Base-by-base conservation (phyloP, 1,140 invertebrate genomes). In the Aphelenchoides avenae region DNA sequence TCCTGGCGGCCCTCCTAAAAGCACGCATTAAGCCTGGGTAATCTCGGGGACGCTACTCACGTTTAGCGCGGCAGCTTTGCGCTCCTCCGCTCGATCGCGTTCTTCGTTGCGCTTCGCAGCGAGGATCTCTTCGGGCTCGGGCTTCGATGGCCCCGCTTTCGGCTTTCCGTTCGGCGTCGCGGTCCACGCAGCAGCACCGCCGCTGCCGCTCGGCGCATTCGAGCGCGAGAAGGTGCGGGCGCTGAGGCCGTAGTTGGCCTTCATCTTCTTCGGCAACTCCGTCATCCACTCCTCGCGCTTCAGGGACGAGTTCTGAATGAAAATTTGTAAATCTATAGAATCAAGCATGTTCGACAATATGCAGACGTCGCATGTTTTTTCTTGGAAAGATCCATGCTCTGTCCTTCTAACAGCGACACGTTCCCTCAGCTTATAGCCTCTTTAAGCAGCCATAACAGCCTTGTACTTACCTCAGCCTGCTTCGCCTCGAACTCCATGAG, bases 261-360 rank as follows among this genome's bases (percentile, higher is more conserved):
- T 31, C 46, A 61, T 37, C 27, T 61, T 61, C 43, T 64, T 44
- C 7, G 59, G 59, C 41, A 61, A 56, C 41, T 61, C 60, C 13
- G 59, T 61, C 59, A 61, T 61, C 59, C 59, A 61, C 31, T 61
- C 59, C 34, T 61, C 59, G 15, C 59, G 49, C 49, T 54, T 54
- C 20, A 42, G 15, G 9, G 33, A 29, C 29, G 43, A 47, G 7
- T 40, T 34, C 46, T 48, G 20, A 53, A 52, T 13, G 20, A 20
- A 49, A 49, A 46, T n/a, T 46, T 7, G 40, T 6, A 47, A 46
- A 44, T 5, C 5, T 5, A 48, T 5, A 6, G 15, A 5, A 2
- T 46, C 39, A 5, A 40, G 1, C 40, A 11, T 42, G 11, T 3
- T 3, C 3, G n/a, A 48, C 9, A 46, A 22, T 49, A 2, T 5